Evolutionary conservation across 2,888 invertebrate species (phyloP), one percentile per base, ranked within the genome.

Genomic region (Agapostemon virescens): DNA sequence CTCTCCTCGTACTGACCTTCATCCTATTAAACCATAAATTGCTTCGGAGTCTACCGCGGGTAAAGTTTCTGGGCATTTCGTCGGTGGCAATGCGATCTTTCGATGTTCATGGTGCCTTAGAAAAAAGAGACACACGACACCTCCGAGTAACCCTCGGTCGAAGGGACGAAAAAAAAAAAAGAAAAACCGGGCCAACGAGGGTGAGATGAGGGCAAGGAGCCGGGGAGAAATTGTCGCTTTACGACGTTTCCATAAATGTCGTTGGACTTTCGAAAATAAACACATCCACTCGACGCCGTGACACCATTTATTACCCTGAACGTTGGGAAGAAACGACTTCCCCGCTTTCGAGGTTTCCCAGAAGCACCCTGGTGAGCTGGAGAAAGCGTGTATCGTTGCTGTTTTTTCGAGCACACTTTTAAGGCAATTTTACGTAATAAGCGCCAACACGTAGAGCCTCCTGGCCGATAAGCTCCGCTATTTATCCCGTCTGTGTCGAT

Each of bases 21-120:
- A 73, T 81, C 69, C 78, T 80, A 81, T 85, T 83, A 81, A 86
- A 69, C 68, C 77, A 77, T 87, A 84, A 87, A 87, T 86, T 79
- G 68, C 55, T 52, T 33, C 40, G 38, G 74, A 63, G 75, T 20
- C 38, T 52, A 70, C 38, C 64, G 33, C 67, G 84, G 81, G 70
- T 82, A 80, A 81, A 74, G 74, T 80, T 84, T 85, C 76, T 79
- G 70, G 71, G 69, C 74, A 66, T 77, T 84, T 80, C 49, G 71
- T 70, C 63, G n/a, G n/a, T 33, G 33, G 72, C 76, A 73, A 73
- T 52, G 45, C 55, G 68, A 77, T 36, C 74, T 69, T 63, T 70
- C 64, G 68, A 74, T 67, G 67, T 49, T 66, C n/a, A 36, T 69
- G 69, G 42, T 38, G 58, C 13, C 33, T 26, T 58, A 3, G 23